Base-by-base conservation (phyloP, 2,888 invertebrate genomes). In the Halocaridina rubra region DNA sequence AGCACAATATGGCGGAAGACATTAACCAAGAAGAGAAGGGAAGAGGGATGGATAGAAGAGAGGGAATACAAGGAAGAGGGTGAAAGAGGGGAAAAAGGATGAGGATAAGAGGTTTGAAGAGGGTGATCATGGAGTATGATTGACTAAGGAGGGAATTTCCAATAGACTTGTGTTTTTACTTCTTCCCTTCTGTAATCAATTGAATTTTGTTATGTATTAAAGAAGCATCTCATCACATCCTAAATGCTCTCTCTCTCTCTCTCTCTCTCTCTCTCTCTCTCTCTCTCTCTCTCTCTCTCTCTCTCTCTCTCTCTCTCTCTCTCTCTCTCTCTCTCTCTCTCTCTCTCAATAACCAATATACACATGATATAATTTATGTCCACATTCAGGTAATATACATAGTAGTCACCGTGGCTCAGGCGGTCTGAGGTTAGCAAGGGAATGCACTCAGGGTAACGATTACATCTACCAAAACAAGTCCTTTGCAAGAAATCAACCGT, bases 1-100 rank as follows among this genome's bases (percentile, higher is more conserved):
- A 72, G 75, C 80, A 85, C 85, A 85, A 85, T 85, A 85, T 85
- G 85, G 85, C 85, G 85, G 85, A 85, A 85, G 85, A 76, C 85
- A 85, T 85, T 85, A 85, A 85, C 76, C 71, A 76, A 69, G 19
- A n/a, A 75, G 75, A 29, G 16, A 39, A 32, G 61, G 27, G 19
- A 32, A 30, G 61, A 22, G 32, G 33, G 39, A 22, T 39, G 33
- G 59, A 29, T 10, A 77, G 22, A 16, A 61, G 32, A 19, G 61
- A 33, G 33, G 16, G 29, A 3, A 10, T 5, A 61, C 30, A 32
- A 13, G 53, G 4, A 33, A 29, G 30, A 19, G n/a, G 10, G 30
- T 29, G 30, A 22, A 19, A 22, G 61, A 59, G 59, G 30, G 32
- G 32, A 32, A 59, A 33, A n/a, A 22, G 61, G 16, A 30, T 29